Base-by-base conservation (phyloP, 53 echinoderm and acorn worm genomes). In the Patiria pectinifera region DNA sequence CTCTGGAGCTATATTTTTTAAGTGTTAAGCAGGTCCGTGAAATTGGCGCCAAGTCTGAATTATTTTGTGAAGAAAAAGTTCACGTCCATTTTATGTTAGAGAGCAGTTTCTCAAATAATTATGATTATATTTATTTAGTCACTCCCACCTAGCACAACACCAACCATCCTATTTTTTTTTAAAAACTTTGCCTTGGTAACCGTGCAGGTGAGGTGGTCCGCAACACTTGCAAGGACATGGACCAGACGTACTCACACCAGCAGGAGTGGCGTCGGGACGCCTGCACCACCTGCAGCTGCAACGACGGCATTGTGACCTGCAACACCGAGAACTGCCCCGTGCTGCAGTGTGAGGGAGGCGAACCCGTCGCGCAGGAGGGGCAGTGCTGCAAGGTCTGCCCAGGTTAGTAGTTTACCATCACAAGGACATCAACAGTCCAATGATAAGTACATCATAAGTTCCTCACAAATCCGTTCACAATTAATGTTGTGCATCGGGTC, bases 331-430 rank as follows among this genome's bases (percentile, higher is more conserved):
- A 26, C 77, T 92, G 92, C 59, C 92, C 87, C 12, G 2, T 19
- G 59, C 80, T 80, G 45, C 66, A 78, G 82, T 92, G 92, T 71
- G 23, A 16, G 4, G 60, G 45, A 62, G 87, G 86, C 1, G 79
- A 86, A 21, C 78, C 86, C 48, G 18, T 92, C 25, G 48, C 49
- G 0, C 62, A 80, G 79, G 87, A 78, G 15, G 92, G 92, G 22
- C 60, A 86, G 15, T 92, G 92, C 80, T 92, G 92, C 71, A 69
- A 62, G 58, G 61, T 92, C 58, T 92, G 92, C 59, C 92, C 92
- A 80, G 92, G 92, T 92, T 15, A 78, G 84, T 74, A 66, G 66
- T 66, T 14, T 4, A 14, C 3, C 19, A 14, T 11, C 3, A 11
- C 4, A 4, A 3, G 15, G 0, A 66, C 15, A 66, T 7, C 12